These are phyloP conservation scores for Aromia moschata DNA, from an alignment of 2,888 invertebrate species.

Conservation along the genomic window DNA sequence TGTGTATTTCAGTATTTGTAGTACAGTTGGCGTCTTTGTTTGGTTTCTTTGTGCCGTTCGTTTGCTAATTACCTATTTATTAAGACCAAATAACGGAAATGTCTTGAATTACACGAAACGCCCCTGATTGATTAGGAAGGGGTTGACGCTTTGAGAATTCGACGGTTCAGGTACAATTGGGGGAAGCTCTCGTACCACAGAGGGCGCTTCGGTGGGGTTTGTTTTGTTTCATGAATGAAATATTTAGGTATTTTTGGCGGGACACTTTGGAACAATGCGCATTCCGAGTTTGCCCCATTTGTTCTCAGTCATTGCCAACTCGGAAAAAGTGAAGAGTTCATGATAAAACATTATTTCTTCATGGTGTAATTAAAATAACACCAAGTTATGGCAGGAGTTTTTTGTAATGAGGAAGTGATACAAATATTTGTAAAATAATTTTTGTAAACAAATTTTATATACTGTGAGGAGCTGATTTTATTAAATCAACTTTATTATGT, in stretches of 20 bases:
- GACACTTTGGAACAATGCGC: no score
- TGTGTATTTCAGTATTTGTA: constrained; percentile 12
- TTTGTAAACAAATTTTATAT: no score
- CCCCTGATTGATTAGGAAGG: constrained; percentile 6
- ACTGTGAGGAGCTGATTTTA: no score
- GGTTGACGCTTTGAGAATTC: constrained; percentile 5
- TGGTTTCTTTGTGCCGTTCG: constrained; percentile 4
- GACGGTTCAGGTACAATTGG: constrained; percentile 2
- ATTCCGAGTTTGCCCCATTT: no score
- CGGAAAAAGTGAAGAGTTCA: no score
- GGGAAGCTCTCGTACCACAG: neutral
- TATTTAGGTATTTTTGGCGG: no score
- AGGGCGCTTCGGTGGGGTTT: no score
- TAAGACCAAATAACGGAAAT: constrained; percentile 9
- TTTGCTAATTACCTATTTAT: constrained; percentile 7
- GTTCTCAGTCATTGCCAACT: no score
- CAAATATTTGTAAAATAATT: no score
- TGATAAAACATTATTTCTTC: neutral
- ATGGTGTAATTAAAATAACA: constrained; percentile 1
- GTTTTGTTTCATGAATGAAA: no score
- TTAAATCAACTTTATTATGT: no score
- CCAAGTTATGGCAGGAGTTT: neutral
- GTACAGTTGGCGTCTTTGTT: constrained; percentile 7
- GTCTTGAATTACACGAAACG: constrained; percentile 7
- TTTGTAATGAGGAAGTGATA: no score